Evolutionary conservation across 2,888 invertebrate genomes (phyloP).

Genomic region (Drosophila kuntzei): DNA sequence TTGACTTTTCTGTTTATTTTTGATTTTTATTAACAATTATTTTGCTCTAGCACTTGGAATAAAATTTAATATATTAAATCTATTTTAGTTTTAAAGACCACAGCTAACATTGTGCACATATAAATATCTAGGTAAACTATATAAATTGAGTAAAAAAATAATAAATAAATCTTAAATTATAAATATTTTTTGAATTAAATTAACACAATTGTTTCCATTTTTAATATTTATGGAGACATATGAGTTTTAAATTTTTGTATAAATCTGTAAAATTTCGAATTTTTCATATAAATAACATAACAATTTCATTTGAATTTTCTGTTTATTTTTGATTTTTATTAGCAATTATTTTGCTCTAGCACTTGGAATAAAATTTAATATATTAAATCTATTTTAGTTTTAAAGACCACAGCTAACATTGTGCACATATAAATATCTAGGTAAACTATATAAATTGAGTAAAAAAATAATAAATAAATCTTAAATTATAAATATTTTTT

Average conservation of each 20-base stretch:
- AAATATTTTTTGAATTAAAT: no score
- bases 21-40: background rate
- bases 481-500: no score
- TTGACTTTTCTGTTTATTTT: background rate
- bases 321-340: background rate
- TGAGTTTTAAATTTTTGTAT: no score
- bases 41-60: background rate
- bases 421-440: conserved; percentile 1
- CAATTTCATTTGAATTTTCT: no score
- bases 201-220: no score
- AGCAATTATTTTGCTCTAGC: background rate
- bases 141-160: no score
- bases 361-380: background rate
- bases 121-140: conserved; percentile 5
- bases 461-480: no score
- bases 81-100: background rate
- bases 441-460: no score
- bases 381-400: background rate
- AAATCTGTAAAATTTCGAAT: no score
- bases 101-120: background rate
- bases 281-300: no score
- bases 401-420: background rate
- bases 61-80: background rate
- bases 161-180: no score
- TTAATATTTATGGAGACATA: no score